phyloP scores from a whole-genome alignment of 2,797 vertebrate genomes.

The Sebastolobus alascanus region DNA sequence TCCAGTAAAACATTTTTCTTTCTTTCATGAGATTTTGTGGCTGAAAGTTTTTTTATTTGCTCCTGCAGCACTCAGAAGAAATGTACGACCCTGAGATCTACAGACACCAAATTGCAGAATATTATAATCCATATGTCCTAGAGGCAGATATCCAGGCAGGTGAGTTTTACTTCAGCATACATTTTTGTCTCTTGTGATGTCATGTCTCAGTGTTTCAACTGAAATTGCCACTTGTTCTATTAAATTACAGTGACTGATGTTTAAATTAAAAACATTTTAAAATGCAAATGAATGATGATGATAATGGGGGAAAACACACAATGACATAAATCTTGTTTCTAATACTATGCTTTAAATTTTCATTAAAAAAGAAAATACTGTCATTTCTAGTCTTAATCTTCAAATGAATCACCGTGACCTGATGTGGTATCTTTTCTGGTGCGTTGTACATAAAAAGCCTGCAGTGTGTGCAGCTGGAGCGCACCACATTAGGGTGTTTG shows the following conservation, averaged over 20 bases:
- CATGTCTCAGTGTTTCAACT: not conserved
- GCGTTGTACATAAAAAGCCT: conserved; percentile 62
- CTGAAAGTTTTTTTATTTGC: conserved; percentile 40
- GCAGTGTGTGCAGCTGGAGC: conserved; percentile 77
- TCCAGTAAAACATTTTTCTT: not conserved
- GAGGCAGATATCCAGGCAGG: conserved; percentile 94
- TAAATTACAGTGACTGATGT: not conserved
- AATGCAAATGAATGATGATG: not conserved
- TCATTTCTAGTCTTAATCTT: conserved; percentile 10
- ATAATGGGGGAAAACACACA: not conserved
- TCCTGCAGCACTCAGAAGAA: conserved; percentile 91
- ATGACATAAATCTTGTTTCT: not conserved
- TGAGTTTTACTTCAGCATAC: conserved; percentile 75
- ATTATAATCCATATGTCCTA: conserved; percentile 92
- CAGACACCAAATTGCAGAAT: conserved; percentile 90
- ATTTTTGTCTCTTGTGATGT: not conserved
- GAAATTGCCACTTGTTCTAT: not conserved
- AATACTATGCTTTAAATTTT: not conserved
- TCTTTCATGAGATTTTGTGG: not conserved
- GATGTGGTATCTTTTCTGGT: conserved; percentile 52
- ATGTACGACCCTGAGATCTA: conserved; percentile 96
- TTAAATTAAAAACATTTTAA: not conserved
- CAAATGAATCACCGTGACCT: conserved; percentile 28
- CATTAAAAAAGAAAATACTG: not conserved
- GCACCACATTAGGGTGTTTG: conserved; percentile 72